Evolutionary conservation across 2,113 vertebrate genomes (phyloP).

Genomic region (Caranx ignobilis): DNA sequence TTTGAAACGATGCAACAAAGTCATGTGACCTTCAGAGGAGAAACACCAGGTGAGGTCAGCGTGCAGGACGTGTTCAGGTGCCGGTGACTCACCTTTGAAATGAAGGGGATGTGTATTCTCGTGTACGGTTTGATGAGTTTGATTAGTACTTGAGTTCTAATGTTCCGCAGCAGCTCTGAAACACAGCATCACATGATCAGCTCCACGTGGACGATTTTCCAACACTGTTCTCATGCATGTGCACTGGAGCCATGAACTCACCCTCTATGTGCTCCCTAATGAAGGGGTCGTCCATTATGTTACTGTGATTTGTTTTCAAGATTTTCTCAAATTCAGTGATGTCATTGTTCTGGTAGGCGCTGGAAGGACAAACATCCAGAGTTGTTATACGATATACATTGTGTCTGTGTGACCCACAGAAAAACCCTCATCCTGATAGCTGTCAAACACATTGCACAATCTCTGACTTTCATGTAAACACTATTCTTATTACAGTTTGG

Average conservation of each 20-base stretch:
- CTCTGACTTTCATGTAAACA: constrained; percentile 54
- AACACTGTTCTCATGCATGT: neutral
- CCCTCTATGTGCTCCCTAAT: constrained; percentile 99
- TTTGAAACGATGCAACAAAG: neutral
- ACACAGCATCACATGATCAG: constrained; percentile 61
- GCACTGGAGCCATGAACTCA: constrained; percentile 73
- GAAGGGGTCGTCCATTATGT: constrained; percentile 99
- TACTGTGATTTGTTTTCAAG: constrained; percentile 99
- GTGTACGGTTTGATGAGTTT: constrained; percentile 99
- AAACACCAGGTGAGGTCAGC: neutral
- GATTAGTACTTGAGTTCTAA: constrained; percentile 99
- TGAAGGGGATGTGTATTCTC: constrained; percentile 99
- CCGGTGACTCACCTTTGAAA: constrained; percentile 92
- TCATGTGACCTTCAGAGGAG: neutral
- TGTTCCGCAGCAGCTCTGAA: constrained; percentile 97
- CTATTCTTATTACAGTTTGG: constrained; percentile 56
- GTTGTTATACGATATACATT: constrained; percentile 53
- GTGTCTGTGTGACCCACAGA: constrained; percentile 37
- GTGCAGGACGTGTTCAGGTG: neutral
- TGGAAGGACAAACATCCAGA: constrained; percentile 74
- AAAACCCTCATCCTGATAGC: constrained; percentile 42
- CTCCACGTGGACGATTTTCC: neutral
- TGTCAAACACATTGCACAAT: constrained; percentile 48
- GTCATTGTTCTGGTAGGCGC: constrained; percentile 99
- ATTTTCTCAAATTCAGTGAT: constrained; percentile 99